Evolutionary conservation across 2,888 invertebrate genomes (phyloP).

Genomic region (Stenolophus ochropezus): DNA sequence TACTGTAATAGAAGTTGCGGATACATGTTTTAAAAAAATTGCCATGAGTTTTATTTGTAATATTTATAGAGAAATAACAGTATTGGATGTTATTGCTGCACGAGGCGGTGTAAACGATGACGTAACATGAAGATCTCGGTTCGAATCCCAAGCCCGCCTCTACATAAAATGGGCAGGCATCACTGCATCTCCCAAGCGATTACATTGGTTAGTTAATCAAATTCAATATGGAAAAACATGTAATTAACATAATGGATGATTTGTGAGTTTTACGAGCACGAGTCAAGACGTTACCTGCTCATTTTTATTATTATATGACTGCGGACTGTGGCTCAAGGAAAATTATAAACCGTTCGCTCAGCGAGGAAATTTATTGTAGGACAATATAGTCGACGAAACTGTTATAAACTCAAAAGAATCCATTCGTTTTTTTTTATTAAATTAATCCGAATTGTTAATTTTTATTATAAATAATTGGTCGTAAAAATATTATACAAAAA

Average conservation of each 20-base stretch:
- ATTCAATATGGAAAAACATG: conserved; percentile 53
- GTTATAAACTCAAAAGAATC: too few relatives aligned
- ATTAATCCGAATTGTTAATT: too few relatives aligned
- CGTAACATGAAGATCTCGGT: conserved; percentile 15
- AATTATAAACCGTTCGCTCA: background rate
- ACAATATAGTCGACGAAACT: background rate
- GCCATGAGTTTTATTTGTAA: background rate
- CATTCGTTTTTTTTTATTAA: too few relatives aligned
- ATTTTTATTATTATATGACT: background rate
- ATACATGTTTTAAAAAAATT: background rate
- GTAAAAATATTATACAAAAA: too few relatives aligned
- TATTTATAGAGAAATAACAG: background rate
- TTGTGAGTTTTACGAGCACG: conserved; percentile 38
- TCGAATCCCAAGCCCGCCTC: conserved; percentile 28
- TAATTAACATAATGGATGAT: conserved; percentile 56
- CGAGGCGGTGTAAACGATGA: background rate
- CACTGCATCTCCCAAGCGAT: conserved; percentile 1
- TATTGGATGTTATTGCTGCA: background rate
- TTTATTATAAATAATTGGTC: too few relatives aligned
- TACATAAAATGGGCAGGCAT: conserved; percentile 32
- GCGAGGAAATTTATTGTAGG: background rate
- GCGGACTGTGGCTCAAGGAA: background rate
- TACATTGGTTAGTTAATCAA: conserved; percentile 39
- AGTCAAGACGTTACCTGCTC: background rate
- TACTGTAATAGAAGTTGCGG: background rate